phyloP scores from a whole-genome alignment of 92 coral and sea anemone genomes.

The Paramuricea clavata region DNA sequence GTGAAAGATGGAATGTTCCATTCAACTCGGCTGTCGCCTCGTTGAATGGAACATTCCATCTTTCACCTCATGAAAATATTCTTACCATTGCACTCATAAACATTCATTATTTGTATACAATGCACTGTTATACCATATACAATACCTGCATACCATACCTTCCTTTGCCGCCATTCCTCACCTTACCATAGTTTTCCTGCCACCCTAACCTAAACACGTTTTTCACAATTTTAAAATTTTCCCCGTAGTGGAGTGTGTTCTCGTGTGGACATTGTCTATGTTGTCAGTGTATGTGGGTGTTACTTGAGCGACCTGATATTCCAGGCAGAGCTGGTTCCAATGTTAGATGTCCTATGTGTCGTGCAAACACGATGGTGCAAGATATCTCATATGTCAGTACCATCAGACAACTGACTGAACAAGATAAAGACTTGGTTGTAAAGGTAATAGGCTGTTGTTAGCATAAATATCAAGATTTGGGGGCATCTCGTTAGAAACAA shows the following conservation, averaged over 20 bases:
- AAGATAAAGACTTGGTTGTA: slow-evolving; percentile 72
- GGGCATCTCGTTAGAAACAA: no score
- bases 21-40: no score
- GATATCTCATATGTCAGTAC: slow-evolving; percentile 97
- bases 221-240: no score
- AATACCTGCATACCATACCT: not conserved
- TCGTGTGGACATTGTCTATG: slow-evolving; percentile 96
- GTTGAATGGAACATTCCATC: no score
- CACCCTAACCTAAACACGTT: not conserved
- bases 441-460: no score
- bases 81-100: no score
- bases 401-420: slow-evolving; percentile 56
- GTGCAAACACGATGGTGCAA: slow-evolving; percentile 82
- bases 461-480: no score
- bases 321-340: slow-evolving; percentile 84
- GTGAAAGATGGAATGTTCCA: no score
- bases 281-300: slow-evolving; percentile 96
- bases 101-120: no score
- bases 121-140: no score
- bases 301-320: slow-evolving; percentile 85
- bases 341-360: slow-evolving; percentile 96
- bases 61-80: no score
- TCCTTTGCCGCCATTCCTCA: not conserved
- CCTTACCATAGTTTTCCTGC: not conserved
- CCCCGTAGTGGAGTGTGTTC: slow-evolving; percentile 95